Base-by-base conservation (phyloP, 2,797 vertebrate genomes). In the Gymnothorax reevesii region DNA sequence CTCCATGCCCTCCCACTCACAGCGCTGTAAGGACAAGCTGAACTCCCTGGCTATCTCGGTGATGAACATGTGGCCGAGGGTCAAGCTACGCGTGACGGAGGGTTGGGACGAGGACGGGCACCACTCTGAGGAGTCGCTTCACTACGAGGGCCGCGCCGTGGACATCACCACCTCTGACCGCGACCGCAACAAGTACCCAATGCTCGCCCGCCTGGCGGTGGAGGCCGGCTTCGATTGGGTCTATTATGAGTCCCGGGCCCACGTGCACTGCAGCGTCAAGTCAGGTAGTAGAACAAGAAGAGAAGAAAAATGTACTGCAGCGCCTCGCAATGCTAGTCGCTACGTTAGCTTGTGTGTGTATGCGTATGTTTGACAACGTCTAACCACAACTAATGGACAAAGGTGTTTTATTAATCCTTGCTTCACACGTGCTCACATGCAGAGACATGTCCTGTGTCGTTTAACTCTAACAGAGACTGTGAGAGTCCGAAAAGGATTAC, bases 181-280 rank as follows among this genome's bases (percentile, higher is more conserved):
- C 0, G 98, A 99, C 95, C 93, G 97, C 55, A 97, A 97, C 91
- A 99, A 99, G 88, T 99, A 99, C 0, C 98, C 97, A 89, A 97
- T 99, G 97, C 93, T 99, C 92, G 98, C 98, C 0, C 95, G 98
- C 2, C 93, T 99, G 92, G 98, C 98, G 0, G 97, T 98, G 93
- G 98, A 99, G 94, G 98, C 98, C 0, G 98, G 98, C 17, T 99
- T 99, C 0, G 98, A 99, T 92, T 99, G 98, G 98, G 98, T 99
- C 92, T 98, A 98, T 95, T 99, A 98, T 0, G 98, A 99, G 91
- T 99, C 98, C 92, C 98, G 99, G 90, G 97, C 97, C 0, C 98
- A 99, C 92, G 97, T 99, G 90, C 98, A 99, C 94, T 99, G 98
- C 94, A 99, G 98, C 0, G 98, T 99, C 93, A 99, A 99, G 94